phyloP scores from a whole-genome alignment of 2,888 invertebrate genomes.

The Napeogenes sylphis region DNA sequence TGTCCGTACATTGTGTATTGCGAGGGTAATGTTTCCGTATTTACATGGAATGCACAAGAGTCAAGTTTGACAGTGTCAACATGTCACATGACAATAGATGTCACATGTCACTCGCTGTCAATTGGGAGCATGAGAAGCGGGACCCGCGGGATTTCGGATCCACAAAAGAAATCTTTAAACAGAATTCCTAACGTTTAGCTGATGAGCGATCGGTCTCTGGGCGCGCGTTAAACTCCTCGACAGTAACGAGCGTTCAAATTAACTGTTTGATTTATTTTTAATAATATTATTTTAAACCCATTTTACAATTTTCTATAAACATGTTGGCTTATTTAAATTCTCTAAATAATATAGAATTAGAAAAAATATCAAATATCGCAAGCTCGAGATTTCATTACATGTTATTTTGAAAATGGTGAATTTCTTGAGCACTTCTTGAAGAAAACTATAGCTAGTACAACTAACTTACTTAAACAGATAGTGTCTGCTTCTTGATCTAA shows the following conservation, averaged over 20 bases:
- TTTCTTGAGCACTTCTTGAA: no score
- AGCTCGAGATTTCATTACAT: no score
- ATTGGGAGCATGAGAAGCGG: constrained; percentile 71
- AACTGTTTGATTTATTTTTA: constrained; percentile 26
- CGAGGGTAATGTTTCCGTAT: constrained; percentile 71
- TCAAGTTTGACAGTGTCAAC: constrained; percentile 76
- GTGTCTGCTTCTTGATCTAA: no score
- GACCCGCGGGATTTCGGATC: constrained; percentile 43
- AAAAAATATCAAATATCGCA: no score
- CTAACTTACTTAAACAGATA: no score
- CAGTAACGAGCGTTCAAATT: constrained; percentile 31
- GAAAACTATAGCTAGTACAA: no score
- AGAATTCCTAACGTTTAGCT: constrained; percentile 53
- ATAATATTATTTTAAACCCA: neutral
- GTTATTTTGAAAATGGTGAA: no score
- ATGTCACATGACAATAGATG: constrained; percentile 73
- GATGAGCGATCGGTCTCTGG: constrained; percentile 63
- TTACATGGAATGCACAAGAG: constrained; percentile 74
- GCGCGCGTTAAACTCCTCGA: constrained; percentile 32
- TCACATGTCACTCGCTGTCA: constrained; percentile 72
- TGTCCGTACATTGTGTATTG: constrained; percentile 65
- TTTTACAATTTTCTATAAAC: no score
- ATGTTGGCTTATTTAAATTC: neutral
- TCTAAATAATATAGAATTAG: neutral
- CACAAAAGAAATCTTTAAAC: constrained; percentile 50